Conservation (phyloP, 2,113 vertebrate genomes). For the Podiceps cristatus region DNA sequence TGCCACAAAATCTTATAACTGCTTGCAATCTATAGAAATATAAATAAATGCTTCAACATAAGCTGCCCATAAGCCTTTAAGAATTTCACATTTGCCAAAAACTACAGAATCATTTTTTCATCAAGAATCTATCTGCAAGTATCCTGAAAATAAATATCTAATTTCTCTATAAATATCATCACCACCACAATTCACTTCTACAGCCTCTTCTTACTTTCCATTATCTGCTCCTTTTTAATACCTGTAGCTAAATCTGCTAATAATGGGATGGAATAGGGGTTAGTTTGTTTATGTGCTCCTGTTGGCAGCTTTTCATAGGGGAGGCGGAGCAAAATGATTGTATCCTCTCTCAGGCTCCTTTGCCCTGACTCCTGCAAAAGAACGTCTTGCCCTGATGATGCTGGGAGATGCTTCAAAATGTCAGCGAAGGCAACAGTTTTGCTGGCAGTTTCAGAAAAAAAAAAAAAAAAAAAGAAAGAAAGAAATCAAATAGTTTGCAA, state of each 20-base stretch:
- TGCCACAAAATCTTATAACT: background rate
- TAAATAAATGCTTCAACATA: background rate
- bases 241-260: constrained; percentile 33
- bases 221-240: constrained; percentile 3
- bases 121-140: background rate
- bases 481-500: background rate
- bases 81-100: background rate
- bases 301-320: background rate
- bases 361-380: background rate
- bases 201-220: background rate
- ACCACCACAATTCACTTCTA: background rate
- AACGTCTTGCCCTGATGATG: background rate
- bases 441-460: background rate
- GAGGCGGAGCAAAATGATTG: background rate
- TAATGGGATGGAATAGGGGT: constrained; percentile 4
- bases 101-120: background rate
- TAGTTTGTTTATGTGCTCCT: constrained; percentile 30
- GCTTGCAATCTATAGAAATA: background rate
- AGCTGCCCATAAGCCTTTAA: background rate
- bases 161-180: background rate
- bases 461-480: background rate
- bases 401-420: background rate
- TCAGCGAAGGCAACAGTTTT: background rate
- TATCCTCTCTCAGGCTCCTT: background rate
- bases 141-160: background rate